Evolutionary conservation across 2,797 vertebrate genomes (phyloP).

Genomic region (Labeo calbasu): DNA sequence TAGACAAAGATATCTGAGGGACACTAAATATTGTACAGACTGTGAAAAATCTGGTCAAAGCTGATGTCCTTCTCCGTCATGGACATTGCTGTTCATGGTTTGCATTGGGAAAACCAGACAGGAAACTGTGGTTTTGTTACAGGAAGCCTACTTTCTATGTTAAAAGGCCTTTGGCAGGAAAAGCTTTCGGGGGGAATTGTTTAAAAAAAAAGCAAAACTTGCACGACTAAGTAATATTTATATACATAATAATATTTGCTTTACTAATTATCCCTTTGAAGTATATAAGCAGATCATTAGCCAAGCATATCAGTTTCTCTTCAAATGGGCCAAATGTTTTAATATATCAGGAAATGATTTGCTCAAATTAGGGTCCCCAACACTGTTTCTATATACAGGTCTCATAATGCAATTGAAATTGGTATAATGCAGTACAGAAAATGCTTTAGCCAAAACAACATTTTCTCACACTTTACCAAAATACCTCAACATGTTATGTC

Average conservation of each 20-base stretch:
- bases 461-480: background rate
- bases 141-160: slow-evolving; percentile 33
- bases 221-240: slow-evolving; percentile 50
- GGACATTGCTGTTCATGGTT: too few relatives aligned
- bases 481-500: background rate
- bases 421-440: slow-evolving; percentile 19
- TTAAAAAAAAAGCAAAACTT: slow-evolving; percentile 19
- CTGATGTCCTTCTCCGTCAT: too few relatives aligned
- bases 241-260: slow-evolving; percentile 58
- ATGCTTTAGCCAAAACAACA: background rate
- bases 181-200: slow-evolving; percentile 45
- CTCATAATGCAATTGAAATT: background rate
- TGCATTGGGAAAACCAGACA: background rate
- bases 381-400: slow-evolving; percentile 51
- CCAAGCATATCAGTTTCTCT: slow-evolving; percentile 55
- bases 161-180: slow-evolving; percentile 51
- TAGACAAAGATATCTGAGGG: slow-evolving; percentile 59
- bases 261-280: slow-evolving; percentile 61
- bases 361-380: slow-evolving; percentile 51
- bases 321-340: slow-evolving; percentile 57
- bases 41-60: slow-evolving; percentile 39
- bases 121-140: slow-evolving; percentile 54
- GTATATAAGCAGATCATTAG: slow-evolving; percentile 49
- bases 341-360: slow-evolving; percentile 63
- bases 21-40: slow-evolving; percentile 53